Evolutionary conservation across 2,797 vertebrate species (phyloP), one percentile per base, ranked within the genome.

Genomic region (Hyperoplus lanceolatus): DNA sequence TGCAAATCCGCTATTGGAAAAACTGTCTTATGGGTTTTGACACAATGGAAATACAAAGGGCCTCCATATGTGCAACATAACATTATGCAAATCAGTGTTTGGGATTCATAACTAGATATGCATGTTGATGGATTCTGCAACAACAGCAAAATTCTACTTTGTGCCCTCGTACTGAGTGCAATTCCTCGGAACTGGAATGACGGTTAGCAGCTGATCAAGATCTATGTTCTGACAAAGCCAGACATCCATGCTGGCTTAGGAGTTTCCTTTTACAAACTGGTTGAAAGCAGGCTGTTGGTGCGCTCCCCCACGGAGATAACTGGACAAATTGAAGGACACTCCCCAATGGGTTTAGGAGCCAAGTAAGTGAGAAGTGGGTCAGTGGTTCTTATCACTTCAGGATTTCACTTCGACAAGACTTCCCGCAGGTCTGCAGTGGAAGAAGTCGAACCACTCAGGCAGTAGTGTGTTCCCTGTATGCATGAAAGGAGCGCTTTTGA

Each of bases 331-430:
- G 61, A 82, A 75, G 63, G 70, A 81, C 75, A 48, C 48, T 83
- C 70, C 84, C 64, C 39, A 2, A 18, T 59, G 72, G 63, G 10
- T 70, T 29, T 60, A 16, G 58, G 57, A n/a, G 71, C 58, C 70
- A 38, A 72, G 43, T 53, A 64, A 49, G 69, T 72, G 80, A 76
- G 75, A 89, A 88, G 81, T 80, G 79, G 76, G 87, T 89, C 68
- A 8, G 51, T 0, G 0, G 56, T 62, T 69, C 60, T 87, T 82
- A 80, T 88, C 80, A 16, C 51, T 66, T 73, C 66, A 49, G 74
- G 58, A 55, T 79, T 83, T 80, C 57, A 70, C 73, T 77, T 62
- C 39, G 36, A 54, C 48, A 8, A 9, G 1, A 64, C 69, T 60
- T 83, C 79, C 81, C 4, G 36, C 70, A 10, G 80, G 75, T 78